Evolutionary conservation across 53 echinoderm and acorn worm species (phyloP).

Genomic region (Stichopus horrens): DNA sequence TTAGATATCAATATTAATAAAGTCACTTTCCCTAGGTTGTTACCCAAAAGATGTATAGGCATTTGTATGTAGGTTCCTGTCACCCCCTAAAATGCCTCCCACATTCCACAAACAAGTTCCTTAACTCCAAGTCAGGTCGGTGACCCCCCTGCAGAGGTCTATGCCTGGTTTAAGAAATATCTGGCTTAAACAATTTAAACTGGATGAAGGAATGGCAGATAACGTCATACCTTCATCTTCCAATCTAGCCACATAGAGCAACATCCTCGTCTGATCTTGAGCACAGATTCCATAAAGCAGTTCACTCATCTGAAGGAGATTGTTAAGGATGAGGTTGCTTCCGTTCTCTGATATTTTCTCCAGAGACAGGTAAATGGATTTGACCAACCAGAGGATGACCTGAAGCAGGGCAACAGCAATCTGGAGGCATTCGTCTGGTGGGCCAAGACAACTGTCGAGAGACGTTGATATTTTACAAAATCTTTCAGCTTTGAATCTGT

Average conservation of each 20-base stretch:
- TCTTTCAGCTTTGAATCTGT: no score
- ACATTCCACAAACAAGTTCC: no score
- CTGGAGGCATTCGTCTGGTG: slow-evolving; percentile 79
- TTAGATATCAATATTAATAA: no score
- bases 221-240: slow-evolving; percentile 76
- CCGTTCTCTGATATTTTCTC: slow-evolving; percentile 61
- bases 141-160: background rate
- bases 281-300: slow-evolving; percentile 64
- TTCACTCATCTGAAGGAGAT: slow-evolving; percentile 73
- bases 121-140: background rate
- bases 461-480: no score
- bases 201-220: background rate
- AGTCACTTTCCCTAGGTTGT: no score
- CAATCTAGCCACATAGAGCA: slow-evolving; percentile 79
- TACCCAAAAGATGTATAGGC: no score
- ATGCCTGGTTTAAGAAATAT: background rate
- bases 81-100: no score
- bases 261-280: slow-evolving; percentile 63
- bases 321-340: slow-evolving; percentile 61
- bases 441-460: slow-evolving; percentile 68
- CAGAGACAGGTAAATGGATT: slow-evolving; percentile 58
- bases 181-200: background rate
- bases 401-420: slow-evolving; percentile 74
- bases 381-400: slow-evolving; percentile 81
- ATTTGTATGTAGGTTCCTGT: no score